These are phyloP conservation scores for Glaucopsyche alexis DNA, from an alignment of 2,888 invertebrate species.

Conservation along the genomic window DNA sequence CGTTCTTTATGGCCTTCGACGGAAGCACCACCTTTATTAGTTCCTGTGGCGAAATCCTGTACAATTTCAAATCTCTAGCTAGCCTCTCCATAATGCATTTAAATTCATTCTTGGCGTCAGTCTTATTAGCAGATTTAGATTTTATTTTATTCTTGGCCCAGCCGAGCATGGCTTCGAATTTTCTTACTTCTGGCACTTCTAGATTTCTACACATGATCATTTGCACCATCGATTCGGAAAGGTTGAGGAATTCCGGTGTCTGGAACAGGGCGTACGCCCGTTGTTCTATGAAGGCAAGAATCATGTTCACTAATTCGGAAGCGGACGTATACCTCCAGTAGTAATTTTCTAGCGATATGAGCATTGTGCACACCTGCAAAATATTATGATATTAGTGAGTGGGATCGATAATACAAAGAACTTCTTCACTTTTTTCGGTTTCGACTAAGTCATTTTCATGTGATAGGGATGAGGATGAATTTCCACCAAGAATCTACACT, in stretches of 20 bases:
- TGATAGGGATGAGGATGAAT: too few species aligned
- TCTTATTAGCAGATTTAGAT: slow-evolving; percentile 86
- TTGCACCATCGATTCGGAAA: slow-evolving; percentile 96
- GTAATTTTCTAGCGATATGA: slow-evolving; percentile 94
- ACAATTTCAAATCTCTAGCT: slow-evolving; percentile 92
- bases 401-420: background rate
- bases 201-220: slow-evolving; percentile 96
- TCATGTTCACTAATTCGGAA: slow-evolving; percentile 96
- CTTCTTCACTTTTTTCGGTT: background rate
- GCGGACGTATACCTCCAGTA: slow-evolving; percentile 97
- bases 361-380: slow-evolving; percentile 91
- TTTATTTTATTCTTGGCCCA: slow-evolving; percentile 94
- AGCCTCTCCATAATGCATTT: slow-evolving; percentile 96
- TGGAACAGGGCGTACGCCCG: slow-evolving; percentile 92
- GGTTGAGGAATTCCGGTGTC: slow-evolving; percentile 89
- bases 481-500: too few species aligned
- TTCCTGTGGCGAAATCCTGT: slow-evolving; percentile 95
- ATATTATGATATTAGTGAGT: slow-evolving; percentile 1
- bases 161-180: slow-evolving; percentile 95
- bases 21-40: slow-evolving; percentile 95
- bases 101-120: slow-evolving; percentile 93
- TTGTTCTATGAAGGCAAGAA: slow-evolving; percentile 93
- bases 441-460: too few species aligned
- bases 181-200: slow-evolving; percentile 92
- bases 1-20: slow-evolving; percentile 95